Evolutionary conservation across 2,113 vertebrate genomes (phyloP).

Genomic region (Pipra filicauda): DNA sequence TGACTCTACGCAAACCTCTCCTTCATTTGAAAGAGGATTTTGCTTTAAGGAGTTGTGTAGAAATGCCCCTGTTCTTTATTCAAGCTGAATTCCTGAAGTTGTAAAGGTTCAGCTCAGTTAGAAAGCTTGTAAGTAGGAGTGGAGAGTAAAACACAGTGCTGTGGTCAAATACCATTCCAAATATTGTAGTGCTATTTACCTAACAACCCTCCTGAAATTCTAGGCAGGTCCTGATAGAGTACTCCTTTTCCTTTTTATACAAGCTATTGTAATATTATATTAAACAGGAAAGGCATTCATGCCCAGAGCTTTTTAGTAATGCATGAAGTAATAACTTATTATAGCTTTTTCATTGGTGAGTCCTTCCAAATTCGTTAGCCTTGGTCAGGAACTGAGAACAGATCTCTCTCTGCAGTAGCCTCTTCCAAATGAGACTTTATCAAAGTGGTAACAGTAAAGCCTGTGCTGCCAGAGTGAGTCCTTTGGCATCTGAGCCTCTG

Average conservation of each 20-base stretch:
- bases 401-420: background rate
- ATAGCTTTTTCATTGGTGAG: background rate
- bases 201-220: background rate
- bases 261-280: background rate
- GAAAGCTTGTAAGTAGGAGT: background rate
- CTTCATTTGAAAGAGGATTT: background rate
- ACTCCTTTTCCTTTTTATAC: background rate
- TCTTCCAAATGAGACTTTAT: background rate
- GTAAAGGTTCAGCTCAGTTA: background rate
- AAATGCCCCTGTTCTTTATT: background rate
- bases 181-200: background rate
- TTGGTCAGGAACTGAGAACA: background rate
- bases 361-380: background rate
- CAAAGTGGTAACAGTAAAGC: background rate
- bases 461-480: background rate
- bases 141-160: background rate
- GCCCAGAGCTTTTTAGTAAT: background rate
- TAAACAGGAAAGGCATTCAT: background rate
- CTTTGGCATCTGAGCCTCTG: background rate
- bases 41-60: background rate
- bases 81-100: background rate
- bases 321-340: background rate
- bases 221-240: background rate
- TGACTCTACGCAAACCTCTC: background rate
- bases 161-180: background rate